Evolutionary conservation across 2,797 vertebrate genomes (phyloP).

Genomic region (Pipistrellus kuhlii): DNA sequence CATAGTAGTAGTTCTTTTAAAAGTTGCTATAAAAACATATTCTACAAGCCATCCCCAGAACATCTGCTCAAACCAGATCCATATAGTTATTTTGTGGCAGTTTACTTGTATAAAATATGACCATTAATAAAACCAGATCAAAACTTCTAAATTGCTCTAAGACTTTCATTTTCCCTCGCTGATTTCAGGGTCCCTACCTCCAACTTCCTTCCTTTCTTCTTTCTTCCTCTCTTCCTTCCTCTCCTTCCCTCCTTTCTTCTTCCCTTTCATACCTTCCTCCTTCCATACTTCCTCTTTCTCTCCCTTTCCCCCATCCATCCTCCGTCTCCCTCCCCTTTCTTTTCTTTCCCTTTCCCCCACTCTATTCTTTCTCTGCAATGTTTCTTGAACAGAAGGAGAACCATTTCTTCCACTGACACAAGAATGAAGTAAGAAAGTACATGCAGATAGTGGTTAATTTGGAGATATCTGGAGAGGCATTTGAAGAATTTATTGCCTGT

Average conservation of each 20-base stretch:
- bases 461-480: background rate
- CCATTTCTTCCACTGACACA: background rate
- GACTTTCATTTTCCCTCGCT: background rate
- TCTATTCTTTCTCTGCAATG: background rate
- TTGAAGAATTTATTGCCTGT: background rate
- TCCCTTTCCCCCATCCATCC: background rate
- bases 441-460: background rate
- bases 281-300: background rate
- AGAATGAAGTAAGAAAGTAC: slow-evolving; percentile 24
- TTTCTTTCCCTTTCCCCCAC: background rate
- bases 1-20: background rate
- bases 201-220: background rate
- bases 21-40: slow-evolving; percentile 37
- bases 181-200: background rate
- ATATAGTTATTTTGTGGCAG: background rate
- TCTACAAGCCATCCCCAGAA: background rate
- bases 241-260: background rate
- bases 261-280: no score
- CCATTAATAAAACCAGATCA: background rate
- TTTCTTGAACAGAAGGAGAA: slow-evolving; percentile 1
- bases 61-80: background rate
- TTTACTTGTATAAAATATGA: slow-evolving; percentile 12
- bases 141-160: slow-evolving; percentile 6
- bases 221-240: background rate
- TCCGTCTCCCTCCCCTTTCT: background rate